A percentile compares a stretch with the other conserved stretches of the same genome.
Evolutionary conservation across 2,888 invertebrate species (phyloP).

Genomic region (Troides oblongomaculatus): DNA sequence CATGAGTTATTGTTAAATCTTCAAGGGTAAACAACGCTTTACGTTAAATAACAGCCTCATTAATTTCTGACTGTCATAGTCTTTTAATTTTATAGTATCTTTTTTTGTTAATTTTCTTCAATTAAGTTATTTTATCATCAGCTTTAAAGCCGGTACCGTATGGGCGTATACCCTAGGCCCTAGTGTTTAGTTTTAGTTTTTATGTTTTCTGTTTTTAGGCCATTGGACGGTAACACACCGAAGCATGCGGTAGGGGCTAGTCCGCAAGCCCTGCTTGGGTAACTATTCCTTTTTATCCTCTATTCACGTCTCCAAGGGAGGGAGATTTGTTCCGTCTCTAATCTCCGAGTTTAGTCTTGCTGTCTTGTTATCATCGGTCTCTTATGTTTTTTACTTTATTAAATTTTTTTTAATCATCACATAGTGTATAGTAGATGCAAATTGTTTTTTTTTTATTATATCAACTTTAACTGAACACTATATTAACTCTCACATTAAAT

Average conservation of each 20-base stretch:
- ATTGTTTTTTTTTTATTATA: slow-evolving; percentile 8
- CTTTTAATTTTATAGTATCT: too few relatives aligned
- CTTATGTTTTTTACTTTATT: neutral
- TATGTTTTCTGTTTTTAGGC: slow-evolving; percentile 82
- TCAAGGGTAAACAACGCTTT: neutral
- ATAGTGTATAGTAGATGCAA: slow-evolving; percentile 16
- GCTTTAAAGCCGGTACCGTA: slow-evolving; percentile 42
- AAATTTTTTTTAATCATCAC: neutral
- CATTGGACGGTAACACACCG: slow-evolving; percentile 80
- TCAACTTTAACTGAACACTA: slow-evolving; percentile 7
- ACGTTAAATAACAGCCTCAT: neutral
- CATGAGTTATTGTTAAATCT: too few relatives aligned
- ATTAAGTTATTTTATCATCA: slow-evolving; percentile 24
- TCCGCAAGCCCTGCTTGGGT: slow-evolving; percentile 83
- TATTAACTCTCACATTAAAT: neutral
- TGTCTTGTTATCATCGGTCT: neutral
- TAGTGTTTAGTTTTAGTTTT: slow-evolving; percentile 68
- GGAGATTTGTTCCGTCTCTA: slow-evolving; percentile 4
- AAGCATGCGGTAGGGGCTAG: slow-evolving; percentile 80
- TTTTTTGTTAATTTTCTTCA: neutral
- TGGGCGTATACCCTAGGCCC: slow-evolving; percentile 40
- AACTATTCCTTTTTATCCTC: slow-evolving; percentile 66
- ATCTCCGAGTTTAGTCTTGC: slow-evolving; percentile 9
- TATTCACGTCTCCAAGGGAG: neutral
- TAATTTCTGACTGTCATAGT: neutral